Percentiles rank a stretch among this genome's conserved stretches.
Conservation (phyloP, 2,113 vertebrate species). For the Hemiscyllium ocellatum region DNA sequence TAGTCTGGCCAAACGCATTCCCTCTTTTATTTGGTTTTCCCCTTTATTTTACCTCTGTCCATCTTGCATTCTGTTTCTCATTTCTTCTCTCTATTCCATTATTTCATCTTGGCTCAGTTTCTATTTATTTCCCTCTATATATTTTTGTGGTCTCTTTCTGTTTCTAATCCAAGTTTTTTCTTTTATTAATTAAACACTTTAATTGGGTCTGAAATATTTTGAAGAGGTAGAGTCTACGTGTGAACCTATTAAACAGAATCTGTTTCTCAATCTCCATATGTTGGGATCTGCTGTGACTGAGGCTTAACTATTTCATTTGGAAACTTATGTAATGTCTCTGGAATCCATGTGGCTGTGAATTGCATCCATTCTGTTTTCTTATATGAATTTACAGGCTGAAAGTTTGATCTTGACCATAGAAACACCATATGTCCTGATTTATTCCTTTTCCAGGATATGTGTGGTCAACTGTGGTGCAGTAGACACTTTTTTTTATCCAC, state of each 20-base stretch:
- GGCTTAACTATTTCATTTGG: neutral
- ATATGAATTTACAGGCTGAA: neutral
- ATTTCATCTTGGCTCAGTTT: neutral
- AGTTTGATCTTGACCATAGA: neutral
- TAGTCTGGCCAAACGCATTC: neutral
- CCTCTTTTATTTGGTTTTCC: neutral
- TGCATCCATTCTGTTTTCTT: neutral
- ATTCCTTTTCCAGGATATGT: neutral
- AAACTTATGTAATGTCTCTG: neutral
- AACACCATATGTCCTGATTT: neutral
- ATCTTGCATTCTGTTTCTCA: neutral
- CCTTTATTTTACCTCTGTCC: neutral
- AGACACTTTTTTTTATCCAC: neutral
- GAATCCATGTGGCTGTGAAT: neutral
- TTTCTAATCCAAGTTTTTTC: neutral
- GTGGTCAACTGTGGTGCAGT: too few relatives aligned
- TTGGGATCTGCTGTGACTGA: neutral
- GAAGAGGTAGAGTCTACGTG: neutral
- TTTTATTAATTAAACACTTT: neutral
- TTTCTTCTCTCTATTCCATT: neutral
- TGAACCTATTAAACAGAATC: neutral
- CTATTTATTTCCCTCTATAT: neutral
- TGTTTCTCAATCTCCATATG: neutral
- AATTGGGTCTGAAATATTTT: neutral
- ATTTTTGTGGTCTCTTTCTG: neutral